Conservation (phyloP, 2,888 invertebrate genomes). For the Drosophila antonietae region DNA sequence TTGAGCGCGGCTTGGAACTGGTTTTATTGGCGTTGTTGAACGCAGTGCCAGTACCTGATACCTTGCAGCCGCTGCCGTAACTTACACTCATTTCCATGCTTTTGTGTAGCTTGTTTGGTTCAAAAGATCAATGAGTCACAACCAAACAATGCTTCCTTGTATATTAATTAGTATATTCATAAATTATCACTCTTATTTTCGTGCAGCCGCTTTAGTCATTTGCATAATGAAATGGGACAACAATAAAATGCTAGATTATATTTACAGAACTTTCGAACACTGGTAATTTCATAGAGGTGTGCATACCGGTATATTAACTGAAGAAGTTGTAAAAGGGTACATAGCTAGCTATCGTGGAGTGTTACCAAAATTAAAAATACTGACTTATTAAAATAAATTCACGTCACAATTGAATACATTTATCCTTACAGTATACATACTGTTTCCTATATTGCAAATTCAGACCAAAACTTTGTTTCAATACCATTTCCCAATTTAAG, state of each 20-base stretch:
- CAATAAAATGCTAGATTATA: slow-evolving; percentile 7
- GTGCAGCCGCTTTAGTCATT: slow-evolving; percentile 31
- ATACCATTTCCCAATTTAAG: background rate
- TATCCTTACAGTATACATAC: background rate
- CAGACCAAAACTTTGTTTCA: background rate
- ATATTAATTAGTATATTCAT: slow-evolving; percentile 64
- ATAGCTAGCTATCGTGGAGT: background rate
- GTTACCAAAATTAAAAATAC: background rate
- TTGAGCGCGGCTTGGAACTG: slow-evolving; percentile 67
- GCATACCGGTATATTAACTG: slow-evolving; percentile 4
- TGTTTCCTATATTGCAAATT: background rate
- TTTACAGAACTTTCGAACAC: slow-evolving; percentile 29
- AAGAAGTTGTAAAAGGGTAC: background rate
- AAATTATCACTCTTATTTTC: slow-evolving; percentile 60
- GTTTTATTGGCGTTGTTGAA: slow-evolving; percentile 51
- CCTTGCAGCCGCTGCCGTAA: slow-evolving; percentile 39
- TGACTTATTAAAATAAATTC: background rate
- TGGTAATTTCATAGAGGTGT: slow-evolving; percentile 19
- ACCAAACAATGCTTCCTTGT: slow-evolving; percentile 43
- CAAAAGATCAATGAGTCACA: slow-evolving; percentile 59
- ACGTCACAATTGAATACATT: background rate
- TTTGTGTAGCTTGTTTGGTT: slow-evolving; percentile 30
- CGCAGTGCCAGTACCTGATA: slow-evolving; percentile 23
- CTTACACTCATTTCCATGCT: slow-evolving; percentile 82
- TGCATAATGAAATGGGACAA: slow-evolving; percentile 59